Evolutionary conservation across 2,797 vertebrate genomes (phyloP), one percentile per base, ranked within the genome.

Genomic region (Coracias cyanogaster): DNA sequence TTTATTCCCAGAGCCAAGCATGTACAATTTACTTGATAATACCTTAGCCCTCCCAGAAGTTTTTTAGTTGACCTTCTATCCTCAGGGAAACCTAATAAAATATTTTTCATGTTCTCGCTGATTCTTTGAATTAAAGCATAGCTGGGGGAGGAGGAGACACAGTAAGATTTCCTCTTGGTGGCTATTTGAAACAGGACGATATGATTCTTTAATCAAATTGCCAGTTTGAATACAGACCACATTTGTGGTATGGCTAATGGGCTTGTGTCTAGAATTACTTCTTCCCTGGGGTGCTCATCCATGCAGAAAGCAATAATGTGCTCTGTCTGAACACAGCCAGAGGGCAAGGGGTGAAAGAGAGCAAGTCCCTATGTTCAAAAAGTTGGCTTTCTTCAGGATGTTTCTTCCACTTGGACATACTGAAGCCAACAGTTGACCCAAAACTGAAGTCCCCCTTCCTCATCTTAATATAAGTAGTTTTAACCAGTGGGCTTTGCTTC

Each of bases 291-390:
- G 15, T 26, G 28, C 41, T 74, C 18, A 33, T 33, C 21, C 33
- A 7, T 25, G 45, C 24, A 74, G 55, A 77, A 89, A 37, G 20
- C 67, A 73, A 5, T 67, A 55, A 41, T 7, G 22, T 0, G 2
- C 41, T 65, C 46, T 69, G 6, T 46, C 35, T 58, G 67, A 76
- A n/a, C 31, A 29, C 29, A 66, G 48, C 25, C 2, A 5, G n/a
- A 77, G 37, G 64, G 16, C 19, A 57, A 52, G 28, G 15, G 25
- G 11, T 57, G 57, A 65, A 72, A 58, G 18, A 60, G 14, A 54
- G 17, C 0, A 0, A 79, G 45, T 52, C 15, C 6, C 19, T 6
- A 0, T 20, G 5, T 28, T 65, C 35, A 52, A 12, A 52, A 65
- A 43, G 6, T 58, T 55, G 15, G 33, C 35, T 35, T 92, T 81